Conservation (phyloP, 2,797 vertebrate genomes). For the Masticophis lateralis region DNA sequence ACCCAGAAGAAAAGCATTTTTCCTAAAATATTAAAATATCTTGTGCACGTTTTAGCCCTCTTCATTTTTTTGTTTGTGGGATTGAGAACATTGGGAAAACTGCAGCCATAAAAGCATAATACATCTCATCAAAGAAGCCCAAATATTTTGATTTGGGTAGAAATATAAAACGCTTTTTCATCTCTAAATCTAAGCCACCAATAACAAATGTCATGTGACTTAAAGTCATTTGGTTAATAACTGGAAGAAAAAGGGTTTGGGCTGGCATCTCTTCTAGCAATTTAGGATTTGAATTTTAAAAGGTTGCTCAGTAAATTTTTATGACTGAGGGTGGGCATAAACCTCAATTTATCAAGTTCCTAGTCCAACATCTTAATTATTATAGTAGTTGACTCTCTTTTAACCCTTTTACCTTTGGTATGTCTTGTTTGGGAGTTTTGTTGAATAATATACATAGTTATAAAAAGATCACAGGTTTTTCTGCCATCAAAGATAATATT, state of each 20-base stretch:
- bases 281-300: neutral
- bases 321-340: neutral
- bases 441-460: neutral
- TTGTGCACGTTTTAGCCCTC: neutral
- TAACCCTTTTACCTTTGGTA: neutral
- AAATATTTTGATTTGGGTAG: neutral
- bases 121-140: neutral
- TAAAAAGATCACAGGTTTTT: neutral
- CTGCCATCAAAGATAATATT: neutral
- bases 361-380: neutral
- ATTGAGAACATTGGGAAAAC: neutral
- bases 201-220: neutral
- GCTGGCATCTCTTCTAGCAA: neutral
- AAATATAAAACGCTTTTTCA: neutral
- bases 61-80: neutral
- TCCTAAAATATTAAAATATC: neutral
- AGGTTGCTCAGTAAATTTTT: neutral
- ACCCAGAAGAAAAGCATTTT: neutral
- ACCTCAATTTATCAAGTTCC: neutral
- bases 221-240: neutral
- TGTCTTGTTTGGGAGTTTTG: neutral
- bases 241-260: neutral
- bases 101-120: neutral
- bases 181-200: neutral
- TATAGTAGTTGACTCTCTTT: neutral